Conservation (phyloP, 1,140 invertebrate genomes). For the Heliothis subflexa region DNA sequence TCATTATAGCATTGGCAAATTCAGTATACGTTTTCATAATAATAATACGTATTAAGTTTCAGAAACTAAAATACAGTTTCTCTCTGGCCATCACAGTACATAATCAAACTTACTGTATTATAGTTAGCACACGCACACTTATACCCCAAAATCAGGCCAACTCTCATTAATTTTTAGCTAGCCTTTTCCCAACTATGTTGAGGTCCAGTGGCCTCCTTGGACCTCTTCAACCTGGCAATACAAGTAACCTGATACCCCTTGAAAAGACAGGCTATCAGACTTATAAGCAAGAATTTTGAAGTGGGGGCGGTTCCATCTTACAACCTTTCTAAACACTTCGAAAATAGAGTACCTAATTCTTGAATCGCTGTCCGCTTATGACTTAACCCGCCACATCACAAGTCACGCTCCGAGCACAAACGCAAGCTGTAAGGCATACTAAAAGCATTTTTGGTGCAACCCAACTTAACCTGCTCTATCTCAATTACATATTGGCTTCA, state of each 20-base stretch:
- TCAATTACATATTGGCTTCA: slow-evolving; percentile 36
- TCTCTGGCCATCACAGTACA: too few relatives aligned
- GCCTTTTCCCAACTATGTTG: neutral
- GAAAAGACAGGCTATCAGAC: too few relatives aligned
- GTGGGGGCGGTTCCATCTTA: too few relatives aligned
- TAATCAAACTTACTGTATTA: too few relatives aligned
- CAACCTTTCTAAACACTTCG: neutral
- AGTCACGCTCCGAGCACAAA: slow-evolving; percentile 23
- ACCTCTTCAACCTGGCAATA: neutral
- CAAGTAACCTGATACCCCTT: neutral
- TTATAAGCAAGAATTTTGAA: too few relatives aligned
- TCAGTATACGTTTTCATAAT: too few relatives aligned
- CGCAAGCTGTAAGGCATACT: slow-evolving; percentile 38
- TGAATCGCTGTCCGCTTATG: slow-evolving; percentile 6
- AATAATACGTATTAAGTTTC: too few relatives aligned
- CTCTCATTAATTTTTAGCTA: neutral
- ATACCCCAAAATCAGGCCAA: too few relatives aligned
- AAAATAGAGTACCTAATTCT: neutral
- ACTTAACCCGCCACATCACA: slow-evolving; percentile 1
- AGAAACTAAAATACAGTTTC: too few relatives aligned
- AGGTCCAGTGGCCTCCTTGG: neutral
- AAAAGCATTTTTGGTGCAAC: slow-evolving; percentile 33
- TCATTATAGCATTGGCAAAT: too few relatives aligned
- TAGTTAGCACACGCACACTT: too few relatives aligned
- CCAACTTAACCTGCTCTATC: slow-evolving; percentile 19